Evolutionary conservation across 1,140 invertebrate species (phyloP).

Genomic region (Conus ventricosus): DNA sequence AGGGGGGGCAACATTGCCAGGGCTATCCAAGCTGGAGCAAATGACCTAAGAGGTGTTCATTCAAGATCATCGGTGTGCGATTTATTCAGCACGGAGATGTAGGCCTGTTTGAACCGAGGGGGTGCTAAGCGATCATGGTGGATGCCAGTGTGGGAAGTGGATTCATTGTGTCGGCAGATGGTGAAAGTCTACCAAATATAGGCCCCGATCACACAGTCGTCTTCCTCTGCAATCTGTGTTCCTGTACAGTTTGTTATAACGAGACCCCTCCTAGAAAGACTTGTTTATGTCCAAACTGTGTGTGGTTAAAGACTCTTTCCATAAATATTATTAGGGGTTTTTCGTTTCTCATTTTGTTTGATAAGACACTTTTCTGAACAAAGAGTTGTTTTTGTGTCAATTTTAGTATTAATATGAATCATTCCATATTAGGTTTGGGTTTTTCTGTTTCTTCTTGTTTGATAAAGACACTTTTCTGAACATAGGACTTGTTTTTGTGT

Average conservation of each 20-base stretch:
- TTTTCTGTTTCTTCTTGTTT: too few species aligned
- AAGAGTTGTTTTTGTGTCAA: too few species aligned
- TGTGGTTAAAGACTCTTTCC: too few species aligned
- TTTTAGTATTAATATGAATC: too few species aligned
- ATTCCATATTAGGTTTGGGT: too few species aligned
- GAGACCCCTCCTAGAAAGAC: too few species aligned
- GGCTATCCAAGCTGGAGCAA: slow-evolving; percentile 95
- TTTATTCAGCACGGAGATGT: slow-evolving; percentile 96
- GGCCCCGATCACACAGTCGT: slow-evolving; percentile 94
- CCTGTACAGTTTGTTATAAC: neutral
- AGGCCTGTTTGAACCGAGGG: slow-evolving; percentile 95
- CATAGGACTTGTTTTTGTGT: too few species aligned
- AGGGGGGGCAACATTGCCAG: slow-evolving; percentile 92
- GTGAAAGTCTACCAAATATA: slow-evolving; percentile 83
- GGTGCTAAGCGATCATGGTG: slow-evolving; percentile 95
- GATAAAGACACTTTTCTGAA: too few species aligned
- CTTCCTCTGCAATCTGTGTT: neutral
- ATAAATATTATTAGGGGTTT: too few species aligned
- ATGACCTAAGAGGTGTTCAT: slow-evolving; percentile 95
- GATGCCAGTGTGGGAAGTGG: slow-evolving; percentile 45
- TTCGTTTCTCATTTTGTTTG: too few species aligned
- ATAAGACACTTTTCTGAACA: too few species aligned
- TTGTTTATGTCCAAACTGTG: too few species aligned
- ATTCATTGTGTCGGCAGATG: neutral
- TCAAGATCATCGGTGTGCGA: slow-evolving; percentile 72